Percentiles rank a stretch among this genome's conserved stretches.
Evolutionary conservation across 2,113 vertebrate species (phyloP).

Genomic region (Callochromis pleurospilus): DNA sequence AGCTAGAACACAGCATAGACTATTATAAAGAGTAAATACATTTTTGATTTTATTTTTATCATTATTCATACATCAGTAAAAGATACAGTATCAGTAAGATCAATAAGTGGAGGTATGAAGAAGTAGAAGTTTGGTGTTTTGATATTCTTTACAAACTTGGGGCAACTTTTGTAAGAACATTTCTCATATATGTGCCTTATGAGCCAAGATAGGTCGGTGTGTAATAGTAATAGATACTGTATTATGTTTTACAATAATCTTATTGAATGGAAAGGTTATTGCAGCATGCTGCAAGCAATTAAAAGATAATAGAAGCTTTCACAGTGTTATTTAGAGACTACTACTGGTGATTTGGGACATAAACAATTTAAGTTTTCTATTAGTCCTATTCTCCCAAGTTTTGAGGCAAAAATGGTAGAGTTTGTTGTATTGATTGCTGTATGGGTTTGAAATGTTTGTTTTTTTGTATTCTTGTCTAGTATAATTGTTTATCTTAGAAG

Average conservation of each 20-base stretch:
- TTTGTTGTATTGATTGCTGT: conserved; percentile 15
- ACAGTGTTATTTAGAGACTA: neutral
- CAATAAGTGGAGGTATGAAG: neutral
- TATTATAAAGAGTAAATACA: neutral
- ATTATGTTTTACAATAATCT: neutral
- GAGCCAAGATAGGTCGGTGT: neutral
- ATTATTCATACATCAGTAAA: neutral
- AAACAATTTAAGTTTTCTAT: neutral
- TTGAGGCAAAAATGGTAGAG: neutral
- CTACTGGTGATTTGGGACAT: neutral
- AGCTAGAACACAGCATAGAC: neutral
- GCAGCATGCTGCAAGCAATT: neutral
- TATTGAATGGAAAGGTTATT: neutral
- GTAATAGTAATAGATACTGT: neutral
- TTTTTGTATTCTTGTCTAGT: neutral
- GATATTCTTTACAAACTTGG: neutral
- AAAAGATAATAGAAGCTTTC: neutral
- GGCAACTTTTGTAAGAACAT: neutral
- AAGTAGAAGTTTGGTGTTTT: neutral
- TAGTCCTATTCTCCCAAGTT: neutral
- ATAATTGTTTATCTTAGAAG: conserved; percentile 2
- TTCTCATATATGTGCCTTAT: neutral
- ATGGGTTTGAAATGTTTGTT: neutral
- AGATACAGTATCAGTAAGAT: neutral
- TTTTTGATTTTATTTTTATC: neutral